A percentile compares a stretch with the other conserved stretches of the same genome.
Evolutionary conservation across 2,888 invertebrate genomes (phyloP).

Genomic region (Cephus sareptanus): DNA sequence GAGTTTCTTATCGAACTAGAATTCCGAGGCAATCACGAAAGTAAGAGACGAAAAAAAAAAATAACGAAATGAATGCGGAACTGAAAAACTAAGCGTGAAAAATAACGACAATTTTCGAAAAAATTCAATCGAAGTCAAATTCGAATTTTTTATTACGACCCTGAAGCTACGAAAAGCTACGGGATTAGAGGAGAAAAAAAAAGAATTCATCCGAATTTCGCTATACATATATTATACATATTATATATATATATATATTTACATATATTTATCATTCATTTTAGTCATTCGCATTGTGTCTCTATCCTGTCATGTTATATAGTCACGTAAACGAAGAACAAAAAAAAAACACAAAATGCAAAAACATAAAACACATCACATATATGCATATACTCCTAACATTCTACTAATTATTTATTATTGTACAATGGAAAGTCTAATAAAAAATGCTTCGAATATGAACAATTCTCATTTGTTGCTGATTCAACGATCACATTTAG

Average conservation of each 20-base stretch:
- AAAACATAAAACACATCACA: constrained; percentile 16
- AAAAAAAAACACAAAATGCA: background rate
- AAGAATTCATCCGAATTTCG: constrained; percentile 14
- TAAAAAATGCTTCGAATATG: constrained; percentile 56
- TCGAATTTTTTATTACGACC: background rate
- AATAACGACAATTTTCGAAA: background rate
- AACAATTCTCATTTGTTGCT: constrained; percentile 35
- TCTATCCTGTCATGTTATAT: constrained; percentile 17
- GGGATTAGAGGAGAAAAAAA: constrained; percentile 11
- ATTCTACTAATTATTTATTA: constrained; percentile 61
- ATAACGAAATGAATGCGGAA: background rate
- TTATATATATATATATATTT: constrained; percentile 28
- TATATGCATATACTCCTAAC: constrained; percentile 40
- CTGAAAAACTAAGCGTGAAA: background rate
- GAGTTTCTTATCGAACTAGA: background rate
- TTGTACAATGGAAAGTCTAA: constrained; percentile 60
- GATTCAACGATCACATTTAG: constrained; percentile 16
- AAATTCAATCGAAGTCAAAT: background rate
- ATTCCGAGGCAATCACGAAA: constrained; percentile 3
- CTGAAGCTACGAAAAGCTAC: background rate
- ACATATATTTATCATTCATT: constrained; percentile 38
- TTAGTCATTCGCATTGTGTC: constrained; percentile 39
- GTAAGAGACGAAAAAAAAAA: background rate
- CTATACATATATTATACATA: constrained; percentile 22
- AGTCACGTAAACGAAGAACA: constrained; percentile 2